Conservation (phyloP, 2,113 vertebrate genomes). For the Archilochus colubris region DNA sequence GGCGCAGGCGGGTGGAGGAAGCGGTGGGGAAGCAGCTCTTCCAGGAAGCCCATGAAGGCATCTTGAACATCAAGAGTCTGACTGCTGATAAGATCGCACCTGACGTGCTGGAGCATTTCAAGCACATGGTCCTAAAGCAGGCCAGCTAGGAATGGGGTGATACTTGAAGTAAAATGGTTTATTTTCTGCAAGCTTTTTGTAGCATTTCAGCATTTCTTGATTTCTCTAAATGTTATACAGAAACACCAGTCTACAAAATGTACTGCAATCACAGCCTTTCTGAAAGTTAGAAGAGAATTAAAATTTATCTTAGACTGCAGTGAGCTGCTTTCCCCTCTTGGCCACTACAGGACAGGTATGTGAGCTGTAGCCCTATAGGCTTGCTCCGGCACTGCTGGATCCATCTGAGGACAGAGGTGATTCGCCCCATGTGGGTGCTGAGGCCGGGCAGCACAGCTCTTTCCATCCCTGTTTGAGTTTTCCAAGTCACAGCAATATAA, state of each 20-base stretch:
- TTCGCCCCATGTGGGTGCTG: background rate
- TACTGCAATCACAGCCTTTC: background rate
- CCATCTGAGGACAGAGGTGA: background rate
- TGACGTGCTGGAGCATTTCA: slow-evolving; percentile 52
- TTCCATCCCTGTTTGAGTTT: background rate
- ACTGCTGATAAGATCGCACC: slow-evolving; percentile 49
- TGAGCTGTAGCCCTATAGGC: background rate
- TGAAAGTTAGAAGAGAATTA: background rate
- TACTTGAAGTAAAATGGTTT: background rate
- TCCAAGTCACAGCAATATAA: background rate
- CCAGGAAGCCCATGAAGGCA: slow-evolving; percentile 72
- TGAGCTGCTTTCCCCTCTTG: background rate
- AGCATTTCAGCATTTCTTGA: background rate
- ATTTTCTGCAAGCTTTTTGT: background rate
- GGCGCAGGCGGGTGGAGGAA: slow-evolving; percentile 79
- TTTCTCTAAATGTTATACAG: background rate
- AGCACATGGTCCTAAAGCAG: slow-evolving; percentile 64
- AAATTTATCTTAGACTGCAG: background rate
- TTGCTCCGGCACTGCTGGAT: background rate
- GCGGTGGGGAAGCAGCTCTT: slow-evolving; percentile 79
- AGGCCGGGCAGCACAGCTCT: background rate
- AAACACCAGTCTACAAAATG: background rate
- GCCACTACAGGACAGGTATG: background rate
- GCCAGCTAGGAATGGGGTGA: background rate
- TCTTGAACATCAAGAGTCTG: slow-evolving; percentile 57